A percentile compares a stretch with the other conserved stretches of the same genome.
phyloP scores from a whole-genome alignment of 2,888 invertebrate species.

The Ormyrus nitidulus region DNA sequence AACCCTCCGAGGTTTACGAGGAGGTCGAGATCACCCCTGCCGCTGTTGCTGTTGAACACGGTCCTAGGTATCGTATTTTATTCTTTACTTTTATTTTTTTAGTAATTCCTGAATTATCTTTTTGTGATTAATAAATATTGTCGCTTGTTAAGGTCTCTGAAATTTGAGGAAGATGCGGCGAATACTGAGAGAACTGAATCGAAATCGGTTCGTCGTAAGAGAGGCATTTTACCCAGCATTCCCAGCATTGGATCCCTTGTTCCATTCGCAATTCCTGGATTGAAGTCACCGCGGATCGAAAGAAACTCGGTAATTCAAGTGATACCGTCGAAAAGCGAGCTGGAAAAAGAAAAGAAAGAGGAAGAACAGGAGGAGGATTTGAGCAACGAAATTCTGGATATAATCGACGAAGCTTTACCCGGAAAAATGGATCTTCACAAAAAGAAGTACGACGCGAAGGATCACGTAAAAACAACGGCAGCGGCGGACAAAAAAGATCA shows the following conservation, averaged over 20 bases:
- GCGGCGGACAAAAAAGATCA: constrained; percentile 31
- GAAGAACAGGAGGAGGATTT: constrained; percentile 68
- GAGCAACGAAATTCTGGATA: constrained; percentile 72
- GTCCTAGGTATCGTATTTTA: constrained; percentile 64
- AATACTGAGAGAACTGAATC: background rate
- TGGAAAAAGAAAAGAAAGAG: constrained; percentile 62
- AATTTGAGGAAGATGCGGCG: background rate
- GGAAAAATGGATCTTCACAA: constrained; percentile 49
- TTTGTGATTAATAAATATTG: no score
- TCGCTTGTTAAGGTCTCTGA: constrained; percentile 59
- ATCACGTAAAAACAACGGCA: background rate
- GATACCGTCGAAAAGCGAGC: constrained; percentile 69
- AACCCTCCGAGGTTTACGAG: constrained; percentile 63
- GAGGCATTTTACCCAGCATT: constrained; percentile 32
- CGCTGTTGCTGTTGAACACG: constrained; percentile 74
- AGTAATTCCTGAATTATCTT: no score
- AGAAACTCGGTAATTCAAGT: constrained; percentile 69
- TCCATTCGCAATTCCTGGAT: background rate
- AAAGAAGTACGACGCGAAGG: constrained; percentile 47
- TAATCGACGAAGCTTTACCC: constrained; percentile 71
- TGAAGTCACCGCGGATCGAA: constrained; percentile 27
- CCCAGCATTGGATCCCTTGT: constrained; percentile 16
- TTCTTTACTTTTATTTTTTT: no score
- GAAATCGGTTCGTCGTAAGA: constrained; percentile 19
- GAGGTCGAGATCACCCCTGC: constrained; percentile 69